Evolutionary conservation across 2,888 invertebrate species (phyloP).

Genomic region (Copidosoma aretas): DNA sequence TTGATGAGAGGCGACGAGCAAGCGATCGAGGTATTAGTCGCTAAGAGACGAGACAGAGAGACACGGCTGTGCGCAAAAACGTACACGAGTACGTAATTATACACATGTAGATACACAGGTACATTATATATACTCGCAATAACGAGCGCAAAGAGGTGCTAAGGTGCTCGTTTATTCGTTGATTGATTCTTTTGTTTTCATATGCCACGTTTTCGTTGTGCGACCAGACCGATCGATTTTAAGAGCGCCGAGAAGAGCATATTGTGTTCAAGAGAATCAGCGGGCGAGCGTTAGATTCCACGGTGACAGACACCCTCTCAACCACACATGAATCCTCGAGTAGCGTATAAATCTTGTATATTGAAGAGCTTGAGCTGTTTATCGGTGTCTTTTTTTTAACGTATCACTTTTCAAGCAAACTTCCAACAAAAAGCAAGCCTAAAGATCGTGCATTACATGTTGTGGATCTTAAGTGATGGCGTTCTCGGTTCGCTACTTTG

Average conservation of each 20-base stretch:
- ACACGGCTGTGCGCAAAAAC: conserved; percentile 12
- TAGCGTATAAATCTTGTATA: neutral
- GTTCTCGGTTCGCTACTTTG: too few relatives aligned
- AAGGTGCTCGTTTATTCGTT: neutral
- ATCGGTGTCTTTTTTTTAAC: neutral
- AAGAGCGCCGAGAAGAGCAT: neutral
- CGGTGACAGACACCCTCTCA: neutral
- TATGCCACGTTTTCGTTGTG: neutral
- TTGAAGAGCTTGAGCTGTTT: neutral
- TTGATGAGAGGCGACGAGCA: conserved; percentile 23
- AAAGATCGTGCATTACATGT: neutral
- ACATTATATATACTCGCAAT: too few relatives aligned
- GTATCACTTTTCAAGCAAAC: neutral
- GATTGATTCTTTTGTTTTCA: neutral
- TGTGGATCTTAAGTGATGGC: too few relatives aligned
- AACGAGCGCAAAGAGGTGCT: too few relatives aligned
- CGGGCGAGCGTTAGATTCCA: neutral
- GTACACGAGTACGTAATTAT: neutral
- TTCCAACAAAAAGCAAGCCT: neutral
- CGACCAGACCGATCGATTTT: neutral
- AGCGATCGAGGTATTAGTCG: conserved; percentile 9
- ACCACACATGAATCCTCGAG: neutral
- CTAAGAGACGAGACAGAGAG: conserved; percentile 33
- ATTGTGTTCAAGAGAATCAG: neutral
- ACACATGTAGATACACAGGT: neutral